Evolutionary conservation across 2,797 vertebrate genomes (phyloP).

Genomic region (Gambelia wislizenii): DNA sequence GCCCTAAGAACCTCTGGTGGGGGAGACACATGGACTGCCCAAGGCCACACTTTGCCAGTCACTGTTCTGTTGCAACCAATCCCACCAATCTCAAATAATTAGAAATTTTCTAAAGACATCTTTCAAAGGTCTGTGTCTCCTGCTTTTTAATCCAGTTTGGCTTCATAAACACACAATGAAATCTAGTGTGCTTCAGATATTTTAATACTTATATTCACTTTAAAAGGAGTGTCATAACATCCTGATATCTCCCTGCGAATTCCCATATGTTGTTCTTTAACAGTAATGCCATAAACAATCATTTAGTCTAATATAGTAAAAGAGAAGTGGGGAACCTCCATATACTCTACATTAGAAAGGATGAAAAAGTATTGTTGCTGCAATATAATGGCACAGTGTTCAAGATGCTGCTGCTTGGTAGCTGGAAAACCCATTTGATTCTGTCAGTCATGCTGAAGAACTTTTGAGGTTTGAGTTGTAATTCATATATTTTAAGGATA

Average conservation of each 20-base stretch:
- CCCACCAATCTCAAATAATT: neutral
- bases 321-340: neutral
- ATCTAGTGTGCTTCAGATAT: neutral
- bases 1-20: too few species aligned
- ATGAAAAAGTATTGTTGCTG: neutral
- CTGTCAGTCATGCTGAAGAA: neutral
- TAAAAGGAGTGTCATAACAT: conserved; percentile 9
- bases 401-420: neutral
- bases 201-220: neutral
- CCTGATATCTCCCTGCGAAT: neutral
- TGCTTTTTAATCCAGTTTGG: neutral
- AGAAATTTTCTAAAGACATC: neutral
- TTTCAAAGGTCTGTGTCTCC: neutral
- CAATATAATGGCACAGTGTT: neutral
- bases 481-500: conserved; percentile 29
- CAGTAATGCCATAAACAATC: conserved; percentile 7
- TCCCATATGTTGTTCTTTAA: neutral
- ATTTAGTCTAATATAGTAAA: conserved; percentile 8
- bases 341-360: neutral
- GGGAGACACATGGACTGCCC: too few species aligned
- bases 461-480: neutral
- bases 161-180: neutral
- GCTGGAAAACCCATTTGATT: neutral
- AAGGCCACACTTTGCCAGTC: too few species aligned
- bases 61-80: neutral